These are phyloP conservation scores for Erebia palarica DNA, from an alignment of 2,888 invertebrate species.

Conservation along the genomic window DNA sequence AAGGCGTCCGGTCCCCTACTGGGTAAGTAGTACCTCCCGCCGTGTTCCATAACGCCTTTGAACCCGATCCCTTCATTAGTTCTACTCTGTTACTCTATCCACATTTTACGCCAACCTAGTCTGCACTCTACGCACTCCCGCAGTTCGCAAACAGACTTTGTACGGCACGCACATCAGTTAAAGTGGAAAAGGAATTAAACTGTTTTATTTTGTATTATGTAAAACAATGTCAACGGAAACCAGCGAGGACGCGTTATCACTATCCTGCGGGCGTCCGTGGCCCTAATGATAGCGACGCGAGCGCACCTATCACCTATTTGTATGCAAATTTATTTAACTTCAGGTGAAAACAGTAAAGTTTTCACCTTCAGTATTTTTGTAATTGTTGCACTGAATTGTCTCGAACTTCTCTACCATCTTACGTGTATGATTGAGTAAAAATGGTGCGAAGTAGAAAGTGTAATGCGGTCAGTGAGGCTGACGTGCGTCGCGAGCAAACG, in stretches of 20 bases:
- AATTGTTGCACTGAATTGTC: constrained; percentile 50
- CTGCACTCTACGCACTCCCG: constrained; percentile 64
- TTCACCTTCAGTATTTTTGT: constrained; percentile 58
- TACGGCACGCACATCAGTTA: constrained; percentile 63
- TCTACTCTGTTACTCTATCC: constrained; percentile 68
- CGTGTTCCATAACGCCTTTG: constrained; percentile 69
- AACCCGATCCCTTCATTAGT: constrained; percentile 79
- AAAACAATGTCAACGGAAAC: constrained; percentile 72
- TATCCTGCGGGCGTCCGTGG: constrained; percentile 80
- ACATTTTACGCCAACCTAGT: constrained; percentile 54
- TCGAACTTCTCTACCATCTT: background rate
- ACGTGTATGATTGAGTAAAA: constrained; percentile 43
- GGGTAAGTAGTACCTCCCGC: constrained; percentile 67
- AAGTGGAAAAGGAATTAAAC: constrained; percentile 48
- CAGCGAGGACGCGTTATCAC: constrained; percentile 69
- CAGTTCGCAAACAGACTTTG: constrained; percentile 72
- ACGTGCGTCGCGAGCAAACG: constrained; percentile 80
- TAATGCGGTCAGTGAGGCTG: constrained; percentile 74
- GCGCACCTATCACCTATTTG: constrained; percentile 68
- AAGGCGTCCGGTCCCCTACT: constrained; percentile 45
- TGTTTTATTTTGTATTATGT: constrained; percentile 55
- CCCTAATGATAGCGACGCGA: constrained; percentile 68
- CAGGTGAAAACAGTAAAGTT: constrained; percentile 50
- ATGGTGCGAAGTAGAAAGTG: constrained; percentile 72
- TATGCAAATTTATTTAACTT: constrained; percentile 67